phyloP scores from a whole-genome alignment of 1,140 invertebrate genomes.

The Drosophila arawakana region DNA sequence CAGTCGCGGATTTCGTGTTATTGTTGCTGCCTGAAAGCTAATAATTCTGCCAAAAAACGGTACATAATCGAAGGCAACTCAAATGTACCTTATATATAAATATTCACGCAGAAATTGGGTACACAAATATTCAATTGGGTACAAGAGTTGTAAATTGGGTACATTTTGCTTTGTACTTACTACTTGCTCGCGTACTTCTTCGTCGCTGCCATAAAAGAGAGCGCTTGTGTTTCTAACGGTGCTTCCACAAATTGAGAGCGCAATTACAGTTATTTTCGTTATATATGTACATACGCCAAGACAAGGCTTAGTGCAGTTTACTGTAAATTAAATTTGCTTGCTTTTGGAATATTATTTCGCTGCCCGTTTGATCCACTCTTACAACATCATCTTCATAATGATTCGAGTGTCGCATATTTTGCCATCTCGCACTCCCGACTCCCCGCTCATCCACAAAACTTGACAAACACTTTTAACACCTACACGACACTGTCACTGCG shows the following conservation, averaged over 20 bases:
- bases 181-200: too few relatives aligned
- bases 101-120: too few relatives aligned
- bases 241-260: too few relatives aligned
- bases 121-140: background rate
- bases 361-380: background rate
- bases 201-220: too few relatives aligned
- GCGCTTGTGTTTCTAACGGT: too few relatives aligned
- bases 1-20: slow-evolving; percentile 30
- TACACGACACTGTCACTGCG: slow-evolving; percentile 50
- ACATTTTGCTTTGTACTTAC: background rate
- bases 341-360: background rate
- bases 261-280: too few relatives aligned
- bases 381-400: slow-evolving; percentile 2
- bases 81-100: too few relatives aligned
- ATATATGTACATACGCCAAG: too few relatives aligned
- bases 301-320: too few relatives aligned
- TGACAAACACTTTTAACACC: slow-evolving; percentile 77
- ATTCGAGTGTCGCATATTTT: slow-evolving; percentile 34
- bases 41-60: slow-evolving; percentile 5
- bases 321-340: background rate
- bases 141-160: background rate
- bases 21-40: slow-evolving; percentile 3
- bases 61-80: background rate
- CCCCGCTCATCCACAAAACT: slow-evolving; percentile 16
- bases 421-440: slow-evolving; percentile 11